phyloP scores from a whole-genome alignment of 2,888 invertebrate species.

The Microctonus aethiopoides region DNA sequence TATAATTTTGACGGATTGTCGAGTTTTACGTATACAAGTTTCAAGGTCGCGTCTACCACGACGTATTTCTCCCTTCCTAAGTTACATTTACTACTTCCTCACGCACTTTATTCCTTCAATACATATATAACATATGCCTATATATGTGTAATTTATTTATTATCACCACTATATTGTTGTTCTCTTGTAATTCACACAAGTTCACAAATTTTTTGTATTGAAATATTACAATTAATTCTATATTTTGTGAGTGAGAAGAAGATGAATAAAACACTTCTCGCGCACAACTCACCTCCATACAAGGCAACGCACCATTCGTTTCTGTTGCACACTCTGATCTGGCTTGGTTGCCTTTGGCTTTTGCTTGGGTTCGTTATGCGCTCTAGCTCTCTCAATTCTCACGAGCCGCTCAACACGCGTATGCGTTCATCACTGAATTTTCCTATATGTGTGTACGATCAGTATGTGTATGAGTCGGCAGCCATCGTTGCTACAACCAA shows the following conservation, averaged over 20 bases:
- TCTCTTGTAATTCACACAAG: constrained; percentile 16
- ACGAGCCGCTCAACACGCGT: constrained; percentile 38
- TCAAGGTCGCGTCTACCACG: constrained; percentile 44
- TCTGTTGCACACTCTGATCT: constrained; percentile 51
- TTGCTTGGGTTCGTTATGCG: neutral
- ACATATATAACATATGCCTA: no score
- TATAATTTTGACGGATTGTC: constrained; percentile 61
- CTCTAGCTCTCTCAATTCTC: neutral
- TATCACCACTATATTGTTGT: constrained; percentile 33
- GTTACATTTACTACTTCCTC: constrained; percentile 38
- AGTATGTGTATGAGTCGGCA: constrained; percentile 51
- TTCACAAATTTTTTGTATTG: neutral
- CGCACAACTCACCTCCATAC: constrained; percentile 52
- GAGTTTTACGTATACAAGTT: constrained; percentile 49
- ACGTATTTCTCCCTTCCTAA: constrained; percentile 44
- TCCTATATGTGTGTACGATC: constrained; percentile 41
- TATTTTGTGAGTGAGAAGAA: no score
- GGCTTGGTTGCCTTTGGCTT: constrained; percentile 21
- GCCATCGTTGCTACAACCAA: constrained; percentile 57
- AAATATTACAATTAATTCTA: no score
- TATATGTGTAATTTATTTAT: constrained; percentile 28
- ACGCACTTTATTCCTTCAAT: constrained; percentile 32
- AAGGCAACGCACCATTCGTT: constrained; percentile 62
- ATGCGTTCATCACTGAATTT: constrained; percentile 40
- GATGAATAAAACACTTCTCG: constrained; percentile 18